Percentiles rank a stretch among this genome's conserved stretches.
Conservation (phyloP, 2,797 vertebrate species). For the Cynopterus sphinx region DNA sequence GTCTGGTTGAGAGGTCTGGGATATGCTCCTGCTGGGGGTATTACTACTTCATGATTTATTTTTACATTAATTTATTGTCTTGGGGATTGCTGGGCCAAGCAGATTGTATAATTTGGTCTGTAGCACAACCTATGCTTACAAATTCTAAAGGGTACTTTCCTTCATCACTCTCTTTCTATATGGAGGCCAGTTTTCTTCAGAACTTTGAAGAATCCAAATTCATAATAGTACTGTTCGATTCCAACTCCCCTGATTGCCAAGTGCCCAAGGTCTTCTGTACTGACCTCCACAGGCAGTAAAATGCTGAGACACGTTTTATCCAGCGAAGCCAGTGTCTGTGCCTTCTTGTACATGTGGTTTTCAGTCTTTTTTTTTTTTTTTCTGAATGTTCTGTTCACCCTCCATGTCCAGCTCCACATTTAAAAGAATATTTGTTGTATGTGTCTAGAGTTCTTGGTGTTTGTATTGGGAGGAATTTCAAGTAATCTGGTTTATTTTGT, state of each 20-base stretch:
- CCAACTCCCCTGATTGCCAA: not conserved
- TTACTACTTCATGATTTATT: not conserved
- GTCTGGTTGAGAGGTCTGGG: not conserved
- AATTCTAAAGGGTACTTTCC: not conserved
- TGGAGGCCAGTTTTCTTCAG: not conserved
- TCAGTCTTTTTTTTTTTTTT: not conserved
- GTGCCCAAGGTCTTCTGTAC: fast-evolving
- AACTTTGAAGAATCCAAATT: not conserved
- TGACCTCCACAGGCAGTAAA: not conserved
- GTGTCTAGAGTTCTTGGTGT: not conserved
- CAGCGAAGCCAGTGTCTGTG: not conserved
- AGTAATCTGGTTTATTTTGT: not conserved
- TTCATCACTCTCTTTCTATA: not conserved
- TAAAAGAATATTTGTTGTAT: not conserved
- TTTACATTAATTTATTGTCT: not conserved
- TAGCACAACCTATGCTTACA: not conserved
- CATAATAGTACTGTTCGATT: not conserved
- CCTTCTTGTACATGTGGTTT: not conserved
- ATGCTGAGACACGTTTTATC: not conserved
- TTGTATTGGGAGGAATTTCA: not conserved
- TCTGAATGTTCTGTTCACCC: not conserved
- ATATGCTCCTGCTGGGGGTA: not conserved
- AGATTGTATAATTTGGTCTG: not conserved
- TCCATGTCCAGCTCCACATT: not conserved
- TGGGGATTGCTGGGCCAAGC: not conserved